phyloP scores from a whole-genome alignment of 2,113 vertebrate species.

The Herpailurus yagouaroundi region DNA sequence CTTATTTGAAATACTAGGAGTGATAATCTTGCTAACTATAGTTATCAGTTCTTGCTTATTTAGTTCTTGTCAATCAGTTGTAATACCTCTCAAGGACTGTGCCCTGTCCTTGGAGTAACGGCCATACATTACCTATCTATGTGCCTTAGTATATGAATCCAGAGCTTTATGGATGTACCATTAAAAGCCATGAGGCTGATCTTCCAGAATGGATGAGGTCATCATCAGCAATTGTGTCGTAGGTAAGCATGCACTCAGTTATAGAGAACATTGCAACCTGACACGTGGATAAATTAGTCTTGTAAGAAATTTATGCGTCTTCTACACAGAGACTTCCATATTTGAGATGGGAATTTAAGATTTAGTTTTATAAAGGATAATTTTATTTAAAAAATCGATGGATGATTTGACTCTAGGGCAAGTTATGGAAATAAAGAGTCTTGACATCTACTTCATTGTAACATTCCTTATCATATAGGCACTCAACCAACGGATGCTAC shows the following conservation, averaged over 20 bases:
- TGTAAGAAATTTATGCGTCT: background rate
- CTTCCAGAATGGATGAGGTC: background rate
- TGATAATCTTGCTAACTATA: no score
- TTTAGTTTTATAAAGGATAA: background rate
- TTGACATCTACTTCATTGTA: fast-evolving
- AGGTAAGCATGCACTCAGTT: background rate
- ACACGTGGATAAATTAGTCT: background rate
- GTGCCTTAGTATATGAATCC: background rate
- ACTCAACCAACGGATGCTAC: fast-evolving
- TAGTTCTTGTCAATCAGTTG: background rate
- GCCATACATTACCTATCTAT: no score
- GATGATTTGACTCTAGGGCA: background rate
- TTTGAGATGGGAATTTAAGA: background rate
- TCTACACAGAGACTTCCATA: no score
- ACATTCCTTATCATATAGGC: fast-evolving
- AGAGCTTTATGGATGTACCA: fast-evolving
- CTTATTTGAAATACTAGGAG: background rate
- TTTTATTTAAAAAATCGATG: background rate
- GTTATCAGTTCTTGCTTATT: background rate
- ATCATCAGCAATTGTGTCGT: background rate
- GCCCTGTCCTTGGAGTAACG: fast-evolving
- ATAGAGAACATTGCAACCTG: fast-evolving
- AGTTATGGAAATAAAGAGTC: no score
- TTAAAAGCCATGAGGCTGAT: background rate
- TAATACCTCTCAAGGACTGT: background rate